Base-by-base conservation (phyloP, 2,797 vertebrate genomes). In the Pteronotus mesoamericanus region DNA sequence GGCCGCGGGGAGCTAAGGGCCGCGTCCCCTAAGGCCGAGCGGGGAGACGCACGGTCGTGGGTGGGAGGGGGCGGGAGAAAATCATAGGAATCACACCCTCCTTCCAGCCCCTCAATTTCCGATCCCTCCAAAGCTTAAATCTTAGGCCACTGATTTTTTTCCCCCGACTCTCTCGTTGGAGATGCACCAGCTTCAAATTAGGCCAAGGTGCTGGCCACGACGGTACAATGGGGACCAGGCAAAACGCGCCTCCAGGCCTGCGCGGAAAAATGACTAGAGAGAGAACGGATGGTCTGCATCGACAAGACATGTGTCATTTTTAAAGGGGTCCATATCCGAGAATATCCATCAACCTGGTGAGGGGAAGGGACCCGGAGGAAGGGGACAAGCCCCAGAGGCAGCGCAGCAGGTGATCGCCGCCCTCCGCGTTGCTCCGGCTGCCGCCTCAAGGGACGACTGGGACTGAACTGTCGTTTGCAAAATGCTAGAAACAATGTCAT, bases 161-260 rank as follows among this genome's bases (percentile, higher is more conserved):
- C n/a, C n/a, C 44, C 68, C 32, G 10, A 51, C 74, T 55, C n/a
- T 48, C 79, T 78, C 55, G 87, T 96, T 88, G 55, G 48, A 86
- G 74, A 51, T 34, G 83, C 46, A 87, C 82, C 89, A 89, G 92
- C 92, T 96, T 85, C 53, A 92, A 96, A 95, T 91, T 69, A 94
- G 87, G 89, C 91, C 95, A 82, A 75, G 80, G 94, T 95, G 97
- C 97, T 42, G 87, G 94, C 61, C 78, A 91, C 75, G 78, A 87
- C 0, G 9, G 64, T 46, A 24, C 95, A 83, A 66, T 12, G 66
- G 82, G 82, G 96, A 55, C 72, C 29, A 1, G 5, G 57, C 5
- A 83, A 82, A 78, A 42, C 83, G 46, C 79, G 19, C 55, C 24
- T 32, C 88, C 11, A 24, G 84, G 11, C 9, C 87, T 37, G 77